These are phyloP conservation scores for Volucella bombylans DNA, from an alignment of 2,888 invertebrate genomes.

Conservation along the genomic window DNA sequence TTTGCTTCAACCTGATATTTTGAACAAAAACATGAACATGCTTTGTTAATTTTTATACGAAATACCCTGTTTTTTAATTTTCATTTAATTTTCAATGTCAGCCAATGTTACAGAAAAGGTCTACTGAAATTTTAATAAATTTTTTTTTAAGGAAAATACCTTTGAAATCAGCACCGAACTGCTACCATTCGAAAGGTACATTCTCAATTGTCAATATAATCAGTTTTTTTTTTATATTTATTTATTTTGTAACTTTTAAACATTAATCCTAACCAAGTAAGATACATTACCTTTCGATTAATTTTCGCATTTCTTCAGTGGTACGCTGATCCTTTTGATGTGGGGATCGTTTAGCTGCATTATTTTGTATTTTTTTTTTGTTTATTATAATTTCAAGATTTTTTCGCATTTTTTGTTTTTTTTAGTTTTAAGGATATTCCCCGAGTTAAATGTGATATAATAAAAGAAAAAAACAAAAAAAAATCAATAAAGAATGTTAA, in stretches of 20 bases:
- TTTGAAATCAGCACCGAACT: slow-evolving; percentile 44
- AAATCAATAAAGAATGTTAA: slow-evolving; percentile 73
- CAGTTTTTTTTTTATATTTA: slow-evolving; percentile 12
- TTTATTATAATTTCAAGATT: slow-evolving; percentile 57
- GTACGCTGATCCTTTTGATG: slow-evolving; percentile 94
- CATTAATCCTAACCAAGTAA: slow-evolving; percentile 56
- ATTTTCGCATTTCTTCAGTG: slow-evolving; percentile 98
- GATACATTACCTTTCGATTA: slow-evolving; percentile 95
- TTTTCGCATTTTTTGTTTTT: slow-evolving; percentile 69
- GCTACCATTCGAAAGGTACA: slow-evolving; percentile 12
- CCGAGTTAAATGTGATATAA: slow-evolving; percentile 73
- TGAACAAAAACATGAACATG: not conserved
- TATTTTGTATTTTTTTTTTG: slow-evolving; percentile 25
- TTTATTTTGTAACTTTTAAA: slow-evolving; percentile 56
- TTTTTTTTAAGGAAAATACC: slow-evolving; percentile 16
- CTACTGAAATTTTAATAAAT: not conserved
- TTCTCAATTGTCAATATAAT: slow-evolving; percentile 18
- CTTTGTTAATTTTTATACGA: not conserved
- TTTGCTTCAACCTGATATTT: slow-evolving; percentile 16
- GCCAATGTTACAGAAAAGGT: not conserved
- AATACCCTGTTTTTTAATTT: not conserved
- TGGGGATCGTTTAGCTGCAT: slow-evolving; percentile 86
- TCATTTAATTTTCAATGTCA: not conserved
- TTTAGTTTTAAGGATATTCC: slow-evolving; percentile 56
- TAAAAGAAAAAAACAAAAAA: slow-evolving; percentile 75